These are phyloP conservation scores for Clanis bilineata DNA, from an alignment of 2,888 invertebrate genomes.

Conservation along the genomic window DNA sequence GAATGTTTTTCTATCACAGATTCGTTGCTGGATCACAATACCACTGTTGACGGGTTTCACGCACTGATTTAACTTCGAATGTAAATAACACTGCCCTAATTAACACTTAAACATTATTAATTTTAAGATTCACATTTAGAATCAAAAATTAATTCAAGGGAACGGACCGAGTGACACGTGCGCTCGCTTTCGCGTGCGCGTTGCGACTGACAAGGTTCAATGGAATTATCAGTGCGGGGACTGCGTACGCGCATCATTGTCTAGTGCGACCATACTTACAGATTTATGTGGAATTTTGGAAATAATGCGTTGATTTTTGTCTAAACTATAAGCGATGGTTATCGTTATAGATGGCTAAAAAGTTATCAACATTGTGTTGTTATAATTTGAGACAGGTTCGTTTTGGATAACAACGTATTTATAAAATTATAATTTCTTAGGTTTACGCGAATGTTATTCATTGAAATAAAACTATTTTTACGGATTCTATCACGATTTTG, in stretches of 20 bases:
- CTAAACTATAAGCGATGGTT: background rate
- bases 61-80: background rate
- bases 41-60: background rate
- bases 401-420: too few relatives aligned
- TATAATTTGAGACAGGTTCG: too few relatives aligned
- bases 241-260: constrained; percentile 7
- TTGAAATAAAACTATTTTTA: too few relatives aligned
- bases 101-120: background rate
- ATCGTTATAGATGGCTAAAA: too few relatives aligned
- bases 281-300: background rate
- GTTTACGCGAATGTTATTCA: too few relatives aligned
- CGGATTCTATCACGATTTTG: too few relatives aligned
- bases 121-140: background rate
- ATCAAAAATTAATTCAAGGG: background rate
- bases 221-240: constrained; percentile 2
- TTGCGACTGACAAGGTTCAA: constrained; percentile 15
- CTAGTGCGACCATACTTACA: background rate
- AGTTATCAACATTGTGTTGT: too few relatives aligned
- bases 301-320: background rate
- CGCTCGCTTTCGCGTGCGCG: constrained; percentile 14
- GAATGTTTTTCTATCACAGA: constrained; percentile 20
- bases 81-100: background rate
- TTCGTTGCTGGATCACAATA: constrained; percentile 28
- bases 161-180: background rate
- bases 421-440: too few relatives aligned